Percentiles rank a stretch among this genome's conserved stretches.
phyloP scores from a whole-genome alignment of 2,113 vertebrate genomes.

The Labeo rohita region DNA sequence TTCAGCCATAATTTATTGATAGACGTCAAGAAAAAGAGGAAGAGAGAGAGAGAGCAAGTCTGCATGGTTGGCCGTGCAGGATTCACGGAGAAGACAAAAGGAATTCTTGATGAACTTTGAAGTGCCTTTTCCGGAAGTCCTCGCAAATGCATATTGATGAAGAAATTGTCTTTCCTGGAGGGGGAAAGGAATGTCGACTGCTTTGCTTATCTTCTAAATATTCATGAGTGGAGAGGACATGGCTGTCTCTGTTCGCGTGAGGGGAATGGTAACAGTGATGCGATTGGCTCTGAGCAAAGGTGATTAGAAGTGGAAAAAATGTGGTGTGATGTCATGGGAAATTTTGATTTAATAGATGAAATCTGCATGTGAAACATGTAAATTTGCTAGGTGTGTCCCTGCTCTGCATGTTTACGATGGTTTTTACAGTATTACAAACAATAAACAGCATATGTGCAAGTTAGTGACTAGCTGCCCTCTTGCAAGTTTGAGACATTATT shows the following conservation, averaged over 20 bases:
- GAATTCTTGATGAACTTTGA: conserved; percentile 97
- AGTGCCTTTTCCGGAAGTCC: conserved; percentile 96
- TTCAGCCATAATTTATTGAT: conserved; percentile 91
- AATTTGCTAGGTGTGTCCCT: too few species aligned
- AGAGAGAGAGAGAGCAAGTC: conserved; percentile 63
- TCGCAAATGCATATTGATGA: conserved; percentile 98
- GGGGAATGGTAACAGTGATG: conserved; percentile 86
- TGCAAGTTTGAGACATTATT: too few species aligned
- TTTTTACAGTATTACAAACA: not conserved
- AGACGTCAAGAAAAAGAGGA: conserved; percentile 83
- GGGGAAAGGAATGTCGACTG: conserved; percentile 86
- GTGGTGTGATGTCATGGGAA: conserved; percentile 66
- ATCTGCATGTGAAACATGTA: not conserved
- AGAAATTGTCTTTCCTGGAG: conserved; percentile 92
- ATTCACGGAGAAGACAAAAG: conserved; percentile 90
- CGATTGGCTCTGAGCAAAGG: conserved; percentile 84
- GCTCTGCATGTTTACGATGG: not conserved
- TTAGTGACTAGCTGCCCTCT: not conserved
- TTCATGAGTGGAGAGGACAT: conserved; percentile 86
- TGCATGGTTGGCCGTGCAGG: conserved; percentile 70
- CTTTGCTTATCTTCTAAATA: conserved; percentile 94
- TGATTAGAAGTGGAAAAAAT: conserved; percentile 80
- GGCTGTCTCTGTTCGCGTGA: conserved; percentile 84
- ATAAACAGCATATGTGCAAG: not conserved
- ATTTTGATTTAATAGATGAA: not conserved